Conservation (phyloP, 2,888 invertebrate genomes). For the Pandemis heparana region DNA sequence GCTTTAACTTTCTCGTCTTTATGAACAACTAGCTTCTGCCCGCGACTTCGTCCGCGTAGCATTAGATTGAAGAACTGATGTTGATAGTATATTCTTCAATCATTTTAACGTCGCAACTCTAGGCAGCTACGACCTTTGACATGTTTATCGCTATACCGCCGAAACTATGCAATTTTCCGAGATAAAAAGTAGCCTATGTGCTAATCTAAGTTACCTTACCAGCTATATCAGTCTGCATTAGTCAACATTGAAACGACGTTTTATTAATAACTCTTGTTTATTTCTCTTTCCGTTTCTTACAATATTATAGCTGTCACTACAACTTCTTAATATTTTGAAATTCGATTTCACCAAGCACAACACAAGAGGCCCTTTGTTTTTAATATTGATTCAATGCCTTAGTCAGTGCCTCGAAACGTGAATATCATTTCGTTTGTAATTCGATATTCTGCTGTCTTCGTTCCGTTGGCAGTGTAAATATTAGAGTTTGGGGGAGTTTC, state of each 20-base stretch:
- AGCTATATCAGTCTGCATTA: neutral
- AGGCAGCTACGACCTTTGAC: too few relatives aligned
- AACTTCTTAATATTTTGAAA: neutral
- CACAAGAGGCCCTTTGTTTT: slow-evolving; percentile 7
- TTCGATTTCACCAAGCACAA: neutral
- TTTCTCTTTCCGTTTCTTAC: neutral
- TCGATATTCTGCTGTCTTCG: slow-evolving; percentile 6
- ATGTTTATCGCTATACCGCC: too few relatives aligned
- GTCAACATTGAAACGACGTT: neutral
- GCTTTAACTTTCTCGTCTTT: neutral
- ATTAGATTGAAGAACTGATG: too few relatives aligned
- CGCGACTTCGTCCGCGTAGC: rapidly evolving
- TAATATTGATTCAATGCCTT: slow-evolving; percentile 18
- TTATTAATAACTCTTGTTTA: neutral
- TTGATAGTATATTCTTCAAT: too few relatives aligned
- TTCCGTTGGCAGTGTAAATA: neutral
- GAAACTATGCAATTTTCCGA: too few relatives aligned
- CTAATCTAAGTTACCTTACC: rapidly evolving
- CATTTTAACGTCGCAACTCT: too few relatives aligned
- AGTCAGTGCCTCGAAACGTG: neutral
- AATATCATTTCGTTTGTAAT: slow-evolving; percentile 8
- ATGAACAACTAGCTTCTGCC: neutral
- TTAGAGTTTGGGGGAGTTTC: neutral
- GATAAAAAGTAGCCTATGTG: too few relatives aligned
- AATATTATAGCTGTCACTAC: neutral